Evolutionary conservation across 2,888 invertebrate genomes (phyloP), one percentile per base, ranked within the genome.

Genomic region (Euphydryas editha): DNA sequence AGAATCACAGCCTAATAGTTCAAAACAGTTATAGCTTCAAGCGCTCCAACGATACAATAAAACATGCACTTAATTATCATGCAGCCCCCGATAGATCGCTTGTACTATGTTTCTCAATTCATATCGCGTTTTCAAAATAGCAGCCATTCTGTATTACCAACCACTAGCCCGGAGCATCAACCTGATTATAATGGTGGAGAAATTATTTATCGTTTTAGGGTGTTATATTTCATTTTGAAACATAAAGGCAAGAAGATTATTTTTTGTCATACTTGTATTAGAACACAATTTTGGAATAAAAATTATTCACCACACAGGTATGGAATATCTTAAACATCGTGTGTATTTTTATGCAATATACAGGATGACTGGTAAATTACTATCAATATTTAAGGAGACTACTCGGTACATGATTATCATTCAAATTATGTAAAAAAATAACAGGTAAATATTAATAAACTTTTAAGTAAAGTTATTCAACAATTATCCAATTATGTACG

Each of bases 121-220:
- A 65, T 63, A 65, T 63, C 68, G 62, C 54, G 70, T 71, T 71
- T 70, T 73, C 69, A 69, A 70, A 73, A 74, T 75, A 70, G 69
- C 72, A 68, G 68, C 68, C 70, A 76, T 75, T 76, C 73, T 73
- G 74, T 74, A 75, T 71, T 71, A 66, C 71, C 74, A 72, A 71
- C 71, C 69, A 69, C 69, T 69, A 69, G 74, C 74, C 74, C 70
- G 70, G 39, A 69, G 72, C 73, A 75, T 76, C 71, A 71, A 70
- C 72, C 72, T 74, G 73, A 75, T 76, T 76, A 72, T 24, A 58
- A 64, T 42, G 59, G 58, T 64, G 57, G 24, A 60, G 63, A 64
- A 62, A 68, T 71, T 58, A 64, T 64, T 64, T 64, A 64, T 64
- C 42, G 63, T 51, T 64, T 58, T 51, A 64, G 44, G 59, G 42